Base-by-base conservation (phyloP, 2,113 vertebrate species). In the Bubo blakistoni region DNA sequence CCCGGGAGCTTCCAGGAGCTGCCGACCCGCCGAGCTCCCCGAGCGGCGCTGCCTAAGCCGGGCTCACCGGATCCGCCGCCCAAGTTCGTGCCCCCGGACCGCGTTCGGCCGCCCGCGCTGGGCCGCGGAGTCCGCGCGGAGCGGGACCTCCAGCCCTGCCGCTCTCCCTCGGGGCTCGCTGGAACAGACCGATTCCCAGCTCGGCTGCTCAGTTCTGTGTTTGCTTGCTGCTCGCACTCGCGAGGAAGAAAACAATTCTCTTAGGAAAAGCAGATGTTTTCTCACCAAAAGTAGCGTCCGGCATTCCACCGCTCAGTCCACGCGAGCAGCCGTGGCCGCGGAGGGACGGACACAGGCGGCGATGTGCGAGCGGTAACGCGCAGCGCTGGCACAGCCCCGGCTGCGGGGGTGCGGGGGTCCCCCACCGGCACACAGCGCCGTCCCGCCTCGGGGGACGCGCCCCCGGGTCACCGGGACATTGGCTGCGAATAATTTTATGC, bases 381-480 rank as follows among this genome's bases (percentile, higher is more conserved):
- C 42, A 44, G 42, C 42, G 42, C 42, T 44, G 42, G 42, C 42
- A 16, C 42, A 44, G 42, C 42, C 42, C 42, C 42, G 42, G 42
- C 15, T 44, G 42, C 13, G 42, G 14, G 42, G 42, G 42, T 44
- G 42, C 42, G 42, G 42, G 44, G 44, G 44, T 44, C 44, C 44
- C 44, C 44, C 44, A 44, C 44, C 44, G 44, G 44, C 44, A 44
- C 29, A 1, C 32, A 1, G 17, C 0, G 22, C 16, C 62, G 46
- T 6, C 46, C 34, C 52, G 0, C 46, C 46, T 25, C 32, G 0
- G 22, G 52, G 79, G 52, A 22, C 44, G n/a, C 6, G 2, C 4
- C 1, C 2, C 29, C 49, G 0, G 54, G 21, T 44, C 77, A 7
- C 58, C 1, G 63, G n/a, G 61, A 44, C 36, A 2, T 51, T 14